Conservation (phyloP, 2,113 vertebrate genomes). For the Isurus oxyrinchus region DNA sequence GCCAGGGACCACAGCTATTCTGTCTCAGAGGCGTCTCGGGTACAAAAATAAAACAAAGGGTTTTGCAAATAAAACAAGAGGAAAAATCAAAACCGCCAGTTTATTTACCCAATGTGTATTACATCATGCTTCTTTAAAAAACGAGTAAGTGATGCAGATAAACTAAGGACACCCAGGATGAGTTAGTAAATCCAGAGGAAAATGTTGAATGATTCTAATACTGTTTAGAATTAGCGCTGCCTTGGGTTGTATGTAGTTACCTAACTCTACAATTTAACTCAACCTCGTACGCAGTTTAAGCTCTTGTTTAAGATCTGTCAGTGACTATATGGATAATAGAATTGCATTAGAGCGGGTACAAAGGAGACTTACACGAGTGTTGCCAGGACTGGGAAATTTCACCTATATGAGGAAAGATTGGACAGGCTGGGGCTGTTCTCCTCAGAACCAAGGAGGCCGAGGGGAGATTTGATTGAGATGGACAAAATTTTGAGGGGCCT, state of each 20-base stretch:
- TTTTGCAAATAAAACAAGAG: neutral
- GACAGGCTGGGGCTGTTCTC: too few relatives aligned
- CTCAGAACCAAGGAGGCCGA: too few relatives aligned
- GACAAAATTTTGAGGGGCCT: too few relatives aligned
- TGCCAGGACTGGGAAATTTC: too few relatives aligned
- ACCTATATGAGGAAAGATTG: too few relatives aligned
- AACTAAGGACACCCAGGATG: neutral
- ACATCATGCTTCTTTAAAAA: neutral
- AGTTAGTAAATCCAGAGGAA: neutral
- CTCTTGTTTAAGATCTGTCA: neutral
- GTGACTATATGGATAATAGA: neutral
- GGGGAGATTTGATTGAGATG: too few relatives aligned
- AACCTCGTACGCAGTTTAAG: neutral
- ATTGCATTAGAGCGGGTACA: neutral
- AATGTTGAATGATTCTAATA: neutral
- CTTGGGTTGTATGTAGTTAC: neutral
- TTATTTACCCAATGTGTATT: neutral
- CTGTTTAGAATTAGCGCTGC: neutral
- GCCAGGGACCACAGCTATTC: constrained; percentile 8
- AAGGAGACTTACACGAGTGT: too few relatives aligned
- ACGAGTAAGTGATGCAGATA: neutral
- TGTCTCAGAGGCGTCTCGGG: neutral
- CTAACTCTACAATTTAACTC: neutral
- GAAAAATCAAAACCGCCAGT: neutral
- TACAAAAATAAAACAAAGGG: neutral